Evolutionary conservation across 1,140 invertebrate genomes (phyloP), one percentile per base, ranked within the genome.

Genomic region (Procambarus clarkii): DNA sequence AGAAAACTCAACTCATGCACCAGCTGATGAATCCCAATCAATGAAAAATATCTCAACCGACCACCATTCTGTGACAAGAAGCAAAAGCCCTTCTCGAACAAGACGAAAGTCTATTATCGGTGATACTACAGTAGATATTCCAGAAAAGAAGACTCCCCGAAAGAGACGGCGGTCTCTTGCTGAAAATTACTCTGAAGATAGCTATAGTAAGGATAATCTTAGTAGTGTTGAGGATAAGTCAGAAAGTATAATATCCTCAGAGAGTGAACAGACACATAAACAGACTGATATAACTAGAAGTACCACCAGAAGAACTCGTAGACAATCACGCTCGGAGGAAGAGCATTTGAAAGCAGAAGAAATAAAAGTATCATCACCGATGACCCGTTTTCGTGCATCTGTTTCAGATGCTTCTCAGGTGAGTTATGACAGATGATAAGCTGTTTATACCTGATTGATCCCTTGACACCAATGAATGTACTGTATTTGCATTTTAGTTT

Each of bases 321-420:
- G 79, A 81, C 87, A 58, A n/a, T 89, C 80, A 9, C 45, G 24
- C 2, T 89, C 87, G 18, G 79, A 81, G 34, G 78, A 81, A 58
- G 79, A 58, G 48, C 50, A 34, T 71, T 13, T 21, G 50, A 71
- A 34, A 77, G 45, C 15, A 24, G 64, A 44, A 34, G 79, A 45
- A 50, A 44, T 5, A n/a, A 69, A 15, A 50, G 46, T 54, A 79
- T 24, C 50, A 34, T 64, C 50, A 82, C 54, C 15, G 44, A 71
- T 13, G 21, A 85, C 60, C 34, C 60, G 46, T 24, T 9, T 34
- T 45, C 60, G 24, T 71, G 18, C 48, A 46, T 45, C 78, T 1
- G 13, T 21, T 58, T 24, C 24, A 60, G 80, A 82, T 34, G 2
- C 24, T 60, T 13, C 24, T 60, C 77, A 78, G 74, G 48, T 50